These are phyloP conservation scores for Hoplostethus mediterraneus DNA, from an alignment of 2,797 vertebrate genomes.

Conservation along the genomic window DNA sequence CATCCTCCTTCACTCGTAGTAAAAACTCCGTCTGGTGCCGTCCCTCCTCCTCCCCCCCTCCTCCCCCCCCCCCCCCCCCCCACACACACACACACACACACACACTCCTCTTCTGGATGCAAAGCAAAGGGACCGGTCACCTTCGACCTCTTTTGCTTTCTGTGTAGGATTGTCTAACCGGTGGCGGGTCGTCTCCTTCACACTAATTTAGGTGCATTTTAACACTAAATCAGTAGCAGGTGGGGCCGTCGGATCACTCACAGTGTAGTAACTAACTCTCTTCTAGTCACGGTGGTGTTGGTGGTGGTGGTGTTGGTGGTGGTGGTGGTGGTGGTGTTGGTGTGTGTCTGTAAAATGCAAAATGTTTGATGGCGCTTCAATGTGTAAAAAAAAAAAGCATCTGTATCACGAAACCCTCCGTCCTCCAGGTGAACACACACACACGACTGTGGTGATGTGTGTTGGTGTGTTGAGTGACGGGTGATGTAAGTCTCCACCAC, in stretches of 20 bases:
- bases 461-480: background rate
- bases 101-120: conserved; percentile 71
- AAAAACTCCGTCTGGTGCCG: conserved; percentile 73
- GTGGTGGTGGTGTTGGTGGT: background rate
- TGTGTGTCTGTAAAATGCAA: conserved; percentile 23
- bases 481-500: too few species aligned
- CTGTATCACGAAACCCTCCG: conserved; percentile 76
- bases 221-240: conserved; percentile 75
- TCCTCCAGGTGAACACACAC: background rate
- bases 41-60: background rate
- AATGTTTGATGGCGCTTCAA: conserved; percentile 19
- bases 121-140: conserved; percentile 82
- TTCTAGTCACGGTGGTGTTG: conserved; percentile 37
- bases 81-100: background rate
- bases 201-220: conserved; percentile 84
- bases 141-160: conserved; percentile 79
- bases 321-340: conserved; percentile 45
- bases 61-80: background rate
- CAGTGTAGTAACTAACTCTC: conserved; percentile 80
- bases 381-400: conserved; percentile 59
- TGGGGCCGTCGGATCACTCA: conserved; percentile 64
- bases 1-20: conserved; percentile 76
- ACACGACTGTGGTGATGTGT: background rate
- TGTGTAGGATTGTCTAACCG: conserved; percentile 71
- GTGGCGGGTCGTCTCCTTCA: conserved; percentile 79